Evolutionary conservation across 2,113 vertebrate species (phyloP).

Genomic region (Actenoides lindsayi): DNA sequence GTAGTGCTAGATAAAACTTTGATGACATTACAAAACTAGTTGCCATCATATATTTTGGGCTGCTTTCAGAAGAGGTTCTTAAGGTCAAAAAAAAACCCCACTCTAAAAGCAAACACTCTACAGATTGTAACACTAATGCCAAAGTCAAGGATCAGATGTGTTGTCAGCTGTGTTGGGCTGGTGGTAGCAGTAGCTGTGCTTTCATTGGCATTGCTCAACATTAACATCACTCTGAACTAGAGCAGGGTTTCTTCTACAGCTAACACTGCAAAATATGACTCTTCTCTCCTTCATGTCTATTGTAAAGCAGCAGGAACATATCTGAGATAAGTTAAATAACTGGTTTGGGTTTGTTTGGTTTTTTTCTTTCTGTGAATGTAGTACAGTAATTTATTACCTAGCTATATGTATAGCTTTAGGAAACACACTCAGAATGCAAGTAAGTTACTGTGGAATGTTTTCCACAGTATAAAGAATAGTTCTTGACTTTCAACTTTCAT

Average conservation of each 20-base stretch:
- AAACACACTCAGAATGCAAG: not conserved
- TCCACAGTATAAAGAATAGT: not conserved
- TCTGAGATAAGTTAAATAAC: not conserved
- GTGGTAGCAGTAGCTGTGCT: not conserved
- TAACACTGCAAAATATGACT: not conserved
- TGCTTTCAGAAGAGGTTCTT: not conserved
- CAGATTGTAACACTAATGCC: not conserved
- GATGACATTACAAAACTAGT: not conserved
- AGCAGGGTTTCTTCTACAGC: not conserved
- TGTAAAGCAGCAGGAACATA: not conserved
- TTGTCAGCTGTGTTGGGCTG: not conserved
- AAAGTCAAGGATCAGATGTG: not conserved
- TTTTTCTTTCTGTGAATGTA: not conserved
- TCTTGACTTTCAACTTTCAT: not conserved
- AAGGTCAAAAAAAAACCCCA: rapidly evolving
- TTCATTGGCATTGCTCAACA: not conserved
- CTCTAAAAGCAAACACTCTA: not conserved
- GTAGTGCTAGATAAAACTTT: not conserved
- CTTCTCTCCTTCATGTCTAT: not conserved
- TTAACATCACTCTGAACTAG: not conserved
- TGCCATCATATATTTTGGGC: not conserved
- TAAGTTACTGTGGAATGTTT: not conserved
- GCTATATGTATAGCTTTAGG: not conserved
- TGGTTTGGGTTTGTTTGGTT: too few species aligned
- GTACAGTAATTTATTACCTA: not conserved